Evolutionary conservation across 2,113 vertebrate genomes (phyloP).

Genomic region (Cebidichthys violaceus): DNA sequence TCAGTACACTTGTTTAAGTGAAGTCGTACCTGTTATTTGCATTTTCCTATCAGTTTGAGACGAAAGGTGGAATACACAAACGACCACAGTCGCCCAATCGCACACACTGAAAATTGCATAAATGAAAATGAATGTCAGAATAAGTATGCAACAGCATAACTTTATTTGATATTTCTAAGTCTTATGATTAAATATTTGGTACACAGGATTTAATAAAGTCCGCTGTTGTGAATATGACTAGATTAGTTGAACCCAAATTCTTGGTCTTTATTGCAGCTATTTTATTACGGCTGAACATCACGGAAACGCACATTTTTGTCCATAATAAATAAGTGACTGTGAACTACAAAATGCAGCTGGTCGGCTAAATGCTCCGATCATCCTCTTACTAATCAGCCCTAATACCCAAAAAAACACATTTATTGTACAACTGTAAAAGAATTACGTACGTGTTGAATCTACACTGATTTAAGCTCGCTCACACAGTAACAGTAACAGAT

Average conservation of each 20-base stretch:
- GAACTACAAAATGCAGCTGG: neutral
- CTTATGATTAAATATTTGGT: neutral
- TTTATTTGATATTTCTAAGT: neutral
- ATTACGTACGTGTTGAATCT: neutral
- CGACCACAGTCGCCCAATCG: neutral
- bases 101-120: neutral
- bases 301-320: neutral
- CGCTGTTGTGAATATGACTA: neutral
- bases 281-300: neutral
- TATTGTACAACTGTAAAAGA: neutral
- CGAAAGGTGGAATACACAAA: neutral
- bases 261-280: neutral
- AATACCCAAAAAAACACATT: neutral
- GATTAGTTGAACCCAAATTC: neutral
- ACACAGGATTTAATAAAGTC: neutral
- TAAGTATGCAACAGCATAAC: neutral
- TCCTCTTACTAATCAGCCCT: neutral
- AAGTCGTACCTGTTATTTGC: neutral
- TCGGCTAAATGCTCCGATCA: neutral
- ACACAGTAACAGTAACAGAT: neutral
- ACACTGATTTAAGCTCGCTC: neutral
- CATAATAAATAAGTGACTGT: neutral
- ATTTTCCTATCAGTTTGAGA: conserved; percentile 6
- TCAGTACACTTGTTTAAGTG: neutral
- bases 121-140: neutral